phyloP scores from a whole-genome alignment of 2,113 vertebrate genomes.

The Poeciliopsis turrubarensis region DNA sequence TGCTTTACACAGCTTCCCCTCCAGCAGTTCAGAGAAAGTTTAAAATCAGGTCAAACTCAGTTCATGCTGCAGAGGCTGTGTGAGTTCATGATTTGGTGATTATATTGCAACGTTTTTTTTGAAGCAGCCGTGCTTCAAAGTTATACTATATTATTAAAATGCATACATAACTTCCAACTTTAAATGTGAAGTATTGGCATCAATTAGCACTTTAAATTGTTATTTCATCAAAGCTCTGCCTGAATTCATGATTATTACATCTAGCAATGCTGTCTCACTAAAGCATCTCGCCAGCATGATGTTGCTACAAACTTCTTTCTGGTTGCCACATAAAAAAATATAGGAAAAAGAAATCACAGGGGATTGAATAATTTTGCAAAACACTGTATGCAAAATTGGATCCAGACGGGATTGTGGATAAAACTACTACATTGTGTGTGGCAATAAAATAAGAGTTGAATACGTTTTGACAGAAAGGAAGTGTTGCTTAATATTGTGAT shows the following conservation, averaged over 20 bases:
- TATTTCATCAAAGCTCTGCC: not conserved
- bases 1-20: not conserved
- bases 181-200: not conserved
- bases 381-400: not conserved
- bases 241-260: not conserved
- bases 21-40: not conserved
- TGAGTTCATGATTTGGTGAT: not conserved
- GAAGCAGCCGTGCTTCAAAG: not conserved
- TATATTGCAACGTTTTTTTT: not conserved
- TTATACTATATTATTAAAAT: not conserved
- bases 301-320: no score
- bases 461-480: not conserved
- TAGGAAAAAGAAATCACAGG: not conserved
- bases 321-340: no score
- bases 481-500: slow-evolving; percentile 12
- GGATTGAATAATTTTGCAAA: not conserved
- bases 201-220: not conserved
- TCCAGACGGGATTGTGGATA: slow-evolving; percentile 7
- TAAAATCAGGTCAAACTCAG: not conserved
- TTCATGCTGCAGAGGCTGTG: not conserved
- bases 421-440: slow-evolving; percentile 13
- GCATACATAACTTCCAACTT: not conserved
- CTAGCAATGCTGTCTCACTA: not conserved
- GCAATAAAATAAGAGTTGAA: not conserved
- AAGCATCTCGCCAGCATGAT: no score